Conservation (phyloP, 2,113 vertebrate species). For the rat (Rattus norvegicus) region GRCr8 NC_086024.1:69097001-69097500, state of each 20-base stretch:
- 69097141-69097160: not conserved
- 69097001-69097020: slow-evolving; percentile 52
- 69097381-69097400: slow-evolving; percentile 63
- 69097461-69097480: slow-evolving; percentile 69
- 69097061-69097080: not conserved
- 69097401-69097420: slow-evolving; percentile 69
- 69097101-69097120: not conserved
- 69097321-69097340: slow-evolving; percentile 56
- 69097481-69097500: slow-evolving; percentile 61
- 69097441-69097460: slow-evolving; percentile 79
- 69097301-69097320: slow-evolving; percentile 54
- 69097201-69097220: not conserved
- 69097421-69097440: slow-evolving; percentile 64
- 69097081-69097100: not conserved
- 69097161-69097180: rapidly evolving
- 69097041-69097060: not conserved
- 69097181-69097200: not conserved
- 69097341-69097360: slow-evolving; percentile 70
- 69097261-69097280: not conserved
- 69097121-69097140: not conserved
- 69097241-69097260: not conserved
- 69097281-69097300: slow-evolving; percentile 33
- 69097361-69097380: slow-evolving; percentile 64
- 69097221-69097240: slow-evolving; percentile 3
- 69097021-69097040: slow-evolving; percentile 47